These are phyloP conservation scores for Antrozous pallidus DNA, from an alignment of 2,797 vertebrate species.

Conservation along the genomic window DNA sequence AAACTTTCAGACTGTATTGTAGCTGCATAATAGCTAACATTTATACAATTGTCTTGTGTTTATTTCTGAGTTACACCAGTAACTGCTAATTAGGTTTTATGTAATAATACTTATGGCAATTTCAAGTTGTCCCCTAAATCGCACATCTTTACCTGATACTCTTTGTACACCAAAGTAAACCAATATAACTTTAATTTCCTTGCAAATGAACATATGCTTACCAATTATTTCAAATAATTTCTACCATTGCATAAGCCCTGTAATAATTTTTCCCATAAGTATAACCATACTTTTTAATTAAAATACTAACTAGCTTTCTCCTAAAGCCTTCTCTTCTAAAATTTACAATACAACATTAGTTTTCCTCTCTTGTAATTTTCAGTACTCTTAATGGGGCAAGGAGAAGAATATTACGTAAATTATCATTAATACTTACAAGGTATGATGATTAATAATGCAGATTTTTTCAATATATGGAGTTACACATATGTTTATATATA, in stretches of 20 bases:
- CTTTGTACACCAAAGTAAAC: neutral
- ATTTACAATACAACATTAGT: neutral
- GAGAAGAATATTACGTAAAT: neutral
- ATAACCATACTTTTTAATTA: neutral
- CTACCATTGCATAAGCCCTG: neutral
- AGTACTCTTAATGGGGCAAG: neutral
- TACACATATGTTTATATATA: too few relatives aligned
- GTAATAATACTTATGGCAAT: neutral
- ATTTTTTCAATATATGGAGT: too few relatives aligned
- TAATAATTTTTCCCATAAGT: neutral
- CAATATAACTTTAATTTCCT: neutral
- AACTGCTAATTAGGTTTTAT: neutral
- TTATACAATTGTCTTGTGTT: neutral
- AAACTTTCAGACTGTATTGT: neutral
- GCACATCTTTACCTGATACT: neutral
- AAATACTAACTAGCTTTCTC: neutral
- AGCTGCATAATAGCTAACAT: neutral
- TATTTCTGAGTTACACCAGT: slow-evolving; percentile 27
- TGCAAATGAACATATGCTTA: neutral
- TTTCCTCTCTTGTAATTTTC: neutral
- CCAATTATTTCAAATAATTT: slow-evolving; percentile 22
- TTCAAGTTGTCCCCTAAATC: neutral
- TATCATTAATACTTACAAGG: neutral
- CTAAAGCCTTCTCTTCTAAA: neutral
- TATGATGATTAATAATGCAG: too few relatives aligned